Evolutionary conservation across 2,797 vertebrate species (phyloP).

Genomic region (Glossophaga mutica): DNA sequence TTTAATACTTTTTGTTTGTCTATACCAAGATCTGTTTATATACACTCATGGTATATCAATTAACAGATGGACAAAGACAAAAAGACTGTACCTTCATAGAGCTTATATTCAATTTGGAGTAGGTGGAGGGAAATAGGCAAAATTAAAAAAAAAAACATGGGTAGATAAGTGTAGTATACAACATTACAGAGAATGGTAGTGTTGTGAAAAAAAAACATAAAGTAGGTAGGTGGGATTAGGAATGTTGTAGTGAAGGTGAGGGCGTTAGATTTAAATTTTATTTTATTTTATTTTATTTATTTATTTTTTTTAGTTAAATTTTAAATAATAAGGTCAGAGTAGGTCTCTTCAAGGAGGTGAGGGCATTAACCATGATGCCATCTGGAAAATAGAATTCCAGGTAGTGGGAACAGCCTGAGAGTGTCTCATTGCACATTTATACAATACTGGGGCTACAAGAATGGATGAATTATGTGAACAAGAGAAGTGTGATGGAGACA

Average conservation of each 20-base stretch:
- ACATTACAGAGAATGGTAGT: background rate
- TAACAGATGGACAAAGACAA: background rate
- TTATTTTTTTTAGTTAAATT: too few relatives aligned
- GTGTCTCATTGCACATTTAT: background rate
- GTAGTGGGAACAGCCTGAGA: background rate
- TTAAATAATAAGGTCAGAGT: background rate
- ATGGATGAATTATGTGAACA: background rate
- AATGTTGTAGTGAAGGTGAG: background rate
- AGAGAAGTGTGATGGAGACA: background rate
- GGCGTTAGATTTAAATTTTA: background rate
- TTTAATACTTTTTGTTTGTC: background rate
- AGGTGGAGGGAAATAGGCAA: background rate
- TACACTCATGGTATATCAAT: background rate
- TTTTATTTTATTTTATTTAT: background rate
- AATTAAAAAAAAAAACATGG: background rate
- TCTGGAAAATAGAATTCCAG: background rate
- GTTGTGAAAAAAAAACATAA: background rate
- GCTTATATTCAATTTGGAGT: background rate
- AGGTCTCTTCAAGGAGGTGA: background rate
- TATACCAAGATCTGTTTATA: background rate
- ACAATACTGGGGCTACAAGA: background rate
- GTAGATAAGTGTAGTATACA: too few relatives aligned
- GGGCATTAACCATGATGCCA: accelerated
- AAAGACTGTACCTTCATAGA: background rate
- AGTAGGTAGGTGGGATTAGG: background rate